Evolutionary conservation across 2,888 invertebrate genomes (phyloP).

Genomic region (Tetramorium bicarinatum): DNA sequence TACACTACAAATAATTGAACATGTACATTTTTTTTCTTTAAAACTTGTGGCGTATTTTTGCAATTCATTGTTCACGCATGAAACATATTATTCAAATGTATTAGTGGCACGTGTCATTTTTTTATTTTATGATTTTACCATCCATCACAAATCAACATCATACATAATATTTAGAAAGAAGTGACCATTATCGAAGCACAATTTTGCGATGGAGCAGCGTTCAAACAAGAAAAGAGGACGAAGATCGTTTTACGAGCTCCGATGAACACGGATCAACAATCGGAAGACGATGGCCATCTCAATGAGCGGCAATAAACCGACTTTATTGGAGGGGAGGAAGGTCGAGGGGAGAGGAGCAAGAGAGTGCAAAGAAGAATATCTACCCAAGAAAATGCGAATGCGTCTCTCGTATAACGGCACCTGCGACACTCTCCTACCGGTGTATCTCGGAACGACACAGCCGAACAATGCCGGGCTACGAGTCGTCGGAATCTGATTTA

Average conservation of each 20-base stretch:
- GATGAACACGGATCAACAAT: conserved; percentile 78
- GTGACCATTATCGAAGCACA: neutral
- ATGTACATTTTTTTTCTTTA: neutral
- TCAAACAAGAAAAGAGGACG: conserved; percentile 31
- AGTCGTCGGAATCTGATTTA: conserved; percentile 71
- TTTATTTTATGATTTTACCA: conserved; percentile 10
- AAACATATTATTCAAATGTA: neutral
- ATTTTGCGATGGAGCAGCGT: neutral
- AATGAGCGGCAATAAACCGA: conserved; percentile 76
- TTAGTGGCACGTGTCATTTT: neutral
- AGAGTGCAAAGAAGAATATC: conserved; percentile 57
- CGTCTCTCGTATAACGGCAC: conserved; percentile 68
- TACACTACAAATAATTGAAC: neutral
- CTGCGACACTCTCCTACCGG: conserved; percentile 51
- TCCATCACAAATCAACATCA: conserved; percentile 4
- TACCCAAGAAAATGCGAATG: conserved; percentile 67
- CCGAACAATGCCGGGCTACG: conserved; percentile 65
- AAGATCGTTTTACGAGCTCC: conserved; percentile 75
- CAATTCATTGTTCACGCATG: neutral
- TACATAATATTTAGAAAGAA: conserved; percentile 10
- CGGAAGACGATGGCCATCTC: conserved; percentile 75
- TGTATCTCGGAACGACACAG: conserved; percentile 23
- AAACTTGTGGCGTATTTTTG: neutral
- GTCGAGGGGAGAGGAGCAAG: conserved; percentile 13
- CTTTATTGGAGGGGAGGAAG: conserved; percentile 70